Conservation (phyloP, 2,888 invertebrate species). For the Rhopalosiphum nymphaeae region DNA sequence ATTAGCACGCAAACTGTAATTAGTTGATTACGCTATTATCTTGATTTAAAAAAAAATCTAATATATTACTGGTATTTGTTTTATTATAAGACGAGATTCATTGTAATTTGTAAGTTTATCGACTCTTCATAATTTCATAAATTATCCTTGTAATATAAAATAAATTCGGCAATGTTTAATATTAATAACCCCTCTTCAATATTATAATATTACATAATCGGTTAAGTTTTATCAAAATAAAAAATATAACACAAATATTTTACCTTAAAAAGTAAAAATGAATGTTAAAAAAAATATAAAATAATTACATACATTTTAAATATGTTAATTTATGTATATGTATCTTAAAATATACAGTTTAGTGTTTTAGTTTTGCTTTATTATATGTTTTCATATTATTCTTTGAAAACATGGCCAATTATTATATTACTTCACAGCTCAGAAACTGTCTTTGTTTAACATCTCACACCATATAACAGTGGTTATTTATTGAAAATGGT, state of each 20-base stretch:
- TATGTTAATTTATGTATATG: neutral
- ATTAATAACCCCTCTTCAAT: neutral
- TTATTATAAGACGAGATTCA: neutral
- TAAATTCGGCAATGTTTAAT: neutral
- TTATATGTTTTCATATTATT: neutral
- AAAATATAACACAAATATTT: neutral
- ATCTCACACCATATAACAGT: neutral
- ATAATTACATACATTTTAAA: neutral
- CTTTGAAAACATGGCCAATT: neutral
- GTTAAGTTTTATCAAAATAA: neutral
- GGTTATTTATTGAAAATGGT: constrained; percentile 28
- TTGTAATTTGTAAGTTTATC: neutral
- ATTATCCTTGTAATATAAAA: neutral
- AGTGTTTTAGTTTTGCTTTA: neutral
- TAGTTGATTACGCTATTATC: neutral
- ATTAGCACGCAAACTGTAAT: neutral
- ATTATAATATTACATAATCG: neutral
- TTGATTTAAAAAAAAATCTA: neutral
- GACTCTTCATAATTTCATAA: neutral
- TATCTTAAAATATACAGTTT: neutral
- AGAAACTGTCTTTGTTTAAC: neutral
- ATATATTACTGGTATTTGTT: neutral
- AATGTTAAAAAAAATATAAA: neutral
- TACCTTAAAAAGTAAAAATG: neutral
- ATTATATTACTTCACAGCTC: constrained; percentile 8